Evolutionary conservation across 2,797 vertebrate genomes (phyloP).

Genomic region (Channa striata): DNA sequence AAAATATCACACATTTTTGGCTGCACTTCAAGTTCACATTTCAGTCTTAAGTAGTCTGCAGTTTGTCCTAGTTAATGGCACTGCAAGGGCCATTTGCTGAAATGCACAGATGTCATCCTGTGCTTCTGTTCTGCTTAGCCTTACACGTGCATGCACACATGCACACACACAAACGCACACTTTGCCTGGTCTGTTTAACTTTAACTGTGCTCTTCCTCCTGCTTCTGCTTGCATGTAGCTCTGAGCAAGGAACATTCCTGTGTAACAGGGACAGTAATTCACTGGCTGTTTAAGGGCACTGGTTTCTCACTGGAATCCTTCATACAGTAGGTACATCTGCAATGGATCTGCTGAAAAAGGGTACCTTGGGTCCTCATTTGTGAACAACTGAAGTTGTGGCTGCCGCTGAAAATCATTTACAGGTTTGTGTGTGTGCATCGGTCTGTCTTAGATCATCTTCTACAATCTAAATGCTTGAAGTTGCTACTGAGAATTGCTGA

Average conservation of each 20-base stretch:
- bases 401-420: conserved; percentile 45
- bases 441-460: conserved; percentile 20
- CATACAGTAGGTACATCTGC: conserved; percentile 69
- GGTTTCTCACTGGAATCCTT: conserved; percentile 50
- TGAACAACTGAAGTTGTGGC: conserved; percentile 34
- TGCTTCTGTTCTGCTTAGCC: conserved; percentile 61
- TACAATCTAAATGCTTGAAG: conserved; percentile 19
- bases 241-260: conserved; percentile 67
- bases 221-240: conserved; percentile 60
- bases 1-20: conserved; percentile 50
- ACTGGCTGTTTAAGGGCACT: conserved; percentile 50
- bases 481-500: conserved; percentile 34
- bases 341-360: conserved; percentile 53
- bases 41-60: conserved; percentile 51
- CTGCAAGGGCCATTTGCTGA: conserved; percentile 51
- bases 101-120: conserved; percentile 60
- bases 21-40: conserved; percentile 43
- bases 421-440: conserved; percentile 24
- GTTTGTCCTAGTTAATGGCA: conserved; percentile 51
- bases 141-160: conserved; percentile 25
- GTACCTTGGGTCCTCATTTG: conserved; percentile 37
- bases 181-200: conserved; percentile 56
- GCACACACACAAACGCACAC: conserved; percentile 14
- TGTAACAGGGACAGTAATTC: conserved; percentile 67
- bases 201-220: conserved; percentile 53